These are phyloP conservation scores for Bugulina stolonifera DNA, from an alignment of 2,888 invertebrate genomes.

Conservation along the genomic window DNA sequence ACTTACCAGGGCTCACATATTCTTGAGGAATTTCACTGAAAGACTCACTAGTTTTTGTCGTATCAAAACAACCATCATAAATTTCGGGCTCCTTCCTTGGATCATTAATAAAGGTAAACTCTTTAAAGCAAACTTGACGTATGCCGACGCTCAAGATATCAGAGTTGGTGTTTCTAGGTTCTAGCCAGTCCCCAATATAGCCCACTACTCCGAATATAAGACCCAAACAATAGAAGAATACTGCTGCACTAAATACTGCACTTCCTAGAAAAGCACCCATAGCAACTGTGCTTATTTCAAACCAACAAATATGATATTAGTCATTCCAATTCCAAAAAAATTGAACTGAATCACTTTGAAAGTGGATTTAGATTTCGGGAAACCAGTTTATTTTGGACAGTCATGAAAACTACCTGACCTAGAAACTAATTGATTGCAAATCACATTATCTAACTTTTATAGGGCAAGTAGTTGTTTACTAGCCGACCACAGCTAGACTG, in stretches of 20 bases:
- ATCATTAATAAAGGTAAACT: background rate
- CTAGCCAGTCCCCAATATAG: slow-evolving; percentile 14
- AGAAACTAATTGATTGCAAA: too few species aligned
- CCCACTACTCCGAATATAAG: slow-evolving; percentile 20
- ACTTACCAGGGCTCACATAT: slow-evolving; percentile 24
- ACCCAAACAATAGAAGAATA: slow-evolving; percentile 16
- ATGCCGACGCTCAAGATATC: background rate
- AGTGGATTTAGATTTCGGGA: too few species aligned
- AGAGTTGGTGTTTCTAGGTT: background rate
- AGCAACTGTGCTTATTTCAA: background rate
- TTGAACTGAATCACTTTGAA: too few species aligned
- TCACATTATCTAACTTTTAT: too few species aligned
- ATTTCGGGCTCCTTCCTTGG: background rate
- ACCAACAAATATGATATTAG: too few species aligned
- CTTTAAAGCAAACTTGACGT: background rate
- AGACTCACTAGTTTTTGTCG: slow-evolving; percentile 7
- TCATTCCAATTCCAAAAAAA: too few species aligned
- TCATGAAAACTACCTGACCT: too few species aligned
- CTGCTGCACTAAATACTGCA: slow-evolving; percentile 20
- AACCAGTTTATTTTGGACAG: too few species aligned
- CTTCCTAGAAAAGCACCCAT: slow-evolving; percentile 20
- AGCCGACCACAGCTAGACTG: too few species aligned
- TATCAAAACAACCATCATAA: slow-evolving; percentile 7
- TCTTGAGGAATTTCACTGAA: background rate
- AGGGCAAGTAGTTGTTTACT: too few species aligned